A percentile compares a stretch with the other conserved stretches of the same genome.
These are phyloP conservation scores for Aulostomus chinensis DNA, from an alignment of 2,797 vertebrate genomes.

Conservation along the genomic window DNA sequence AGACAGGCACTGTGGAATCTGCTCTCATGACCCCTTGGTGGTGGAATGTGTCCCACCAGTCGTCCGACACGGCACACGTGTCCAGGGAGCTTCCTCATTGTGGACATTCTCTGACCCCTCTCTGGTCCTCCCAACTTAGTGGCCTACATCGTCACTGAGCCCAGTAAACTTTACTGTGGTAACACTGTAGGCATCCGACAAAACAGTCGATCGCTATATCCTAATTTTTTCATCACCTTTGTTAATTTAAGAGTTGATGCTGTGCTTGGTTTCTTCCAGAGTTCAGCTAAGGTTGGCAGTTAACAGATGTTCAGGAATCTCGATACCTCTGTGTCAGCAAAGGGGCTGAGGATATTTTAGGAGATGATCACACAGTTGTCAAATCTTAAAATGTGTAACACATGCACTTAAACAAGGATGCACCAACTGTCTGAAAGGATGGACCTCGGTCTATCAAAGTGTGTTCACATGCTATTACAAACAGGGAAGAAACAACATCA, in stretches of 20 bases:
- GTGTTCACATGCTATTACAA: slow-evolving; percentile 5
- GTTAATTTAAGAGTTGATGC: not conserved
- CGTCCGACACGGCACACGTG: slow-evolving; percentile 48
- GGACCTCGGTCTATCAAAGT: slow-evolving; percentile 9
- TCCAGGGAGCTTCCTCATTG: slow-evolving; percentile 58
- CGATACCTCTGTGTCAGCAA: slow-evolving; percentile 46
- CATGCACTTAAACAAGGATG: slow-evolving; percentile 29
- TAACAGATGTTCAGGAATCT: slow-evolving; percentile 46
- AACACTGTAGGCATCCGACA: slow-evolving; percentile 18
- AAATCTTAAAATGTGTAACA: slow-evolving; percentile 47
- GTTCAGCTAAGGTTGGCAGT: no score
- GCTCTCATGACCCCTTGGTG: slow-evolving; percentile 58
- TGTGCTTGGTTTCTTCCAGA: slow-evolving; percentile 9
- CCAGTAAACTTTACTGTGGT: slow-evolving; percentile 1
- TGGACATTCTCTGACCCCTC: slow-evolving; percentile 40
- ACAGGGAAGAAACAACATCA: no score
- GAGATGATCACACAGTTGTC: slow-evolving; percentile 43
- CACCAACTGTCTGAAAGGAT: slow-evolving; percentile 19
- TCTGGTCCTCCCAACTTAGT: slow-evolving; percentile 31
- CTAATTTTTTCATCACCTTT: not conserved
- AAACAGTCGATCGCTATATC: not conserved
- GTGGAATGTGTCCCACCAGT: slow-evolving; percentile 58
- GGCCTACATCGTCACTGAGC: slow-evolving; percentile 28
- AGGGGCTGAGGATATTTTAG: slow-evolving; percentile 59
- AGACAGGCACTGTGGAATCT: slow-evolving; percentile 61